Evolutionary conservation across 1,140 invertebrate genomes (phyloP), one percentile per base, ranked within the genome.

Genomic region (Capitella teleta): DNA sequence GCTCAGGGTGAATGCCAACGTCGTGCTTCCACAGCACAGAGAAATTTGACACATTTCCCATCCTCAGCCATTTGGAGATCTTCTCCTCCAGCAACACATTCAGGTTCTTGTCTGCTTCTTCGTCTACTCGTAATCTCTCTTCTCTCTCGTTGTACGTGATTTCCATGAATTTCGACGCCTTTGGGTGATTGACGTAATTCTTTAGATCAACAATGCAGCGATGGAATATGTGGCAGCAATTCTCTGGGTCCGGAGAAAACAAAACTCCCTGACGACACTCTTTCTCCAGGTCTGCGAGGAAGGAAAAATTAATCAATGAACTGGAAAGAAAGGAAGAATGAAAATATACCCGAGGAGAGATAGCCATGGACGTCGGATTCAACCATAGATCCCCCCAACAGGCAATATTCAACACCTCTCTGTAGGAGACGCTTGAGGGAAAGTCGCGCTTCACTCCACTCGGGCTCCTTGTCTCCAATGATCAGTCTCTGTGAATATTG

Each of bases 1-100:
- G 56, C 34, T 57, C 46, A 14, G 61, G 57, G 46, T 58, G 47
- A 28, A 70, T 64, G 47, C 66, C 67, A 28, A 66, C 61, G 49
- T 66, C 63, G 40, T 61, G 67, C 37, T 60, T 51, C 67, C 67
- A 70, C 25, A 70, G 51, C 2, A 70, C 61, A 18, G 60, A 56
- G 38, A 60, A 61, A n/a, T 52, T 51, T 8, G 53, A 19, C 2
- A 55, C 54, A 50, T 61, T 63, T n/a, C 49, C 28, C n/a, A n/a
- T n/a, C n/a, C n/a, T n/a, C n/a, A n/a, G n/a, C n/a, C n/a, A n/a
- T n/a, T n/a, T n/a, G n/a, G n/a, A n/a, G n/a, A n/a, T n/a, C n/a
- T n/a, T n/a, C n/a, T n/a, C n/a, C n/a, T n/a, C n/a, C n/a, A n/a
- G n/a, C n/a, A n/a, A n/a, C n/a, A 40, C 38, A 40, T 40, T 25